A percentile compares a stretch with the other conserved stretches of the same genome.
Conservation (phyloP, 2,888 invertebrate genomes). For the Diarsia mendica region DNA sequence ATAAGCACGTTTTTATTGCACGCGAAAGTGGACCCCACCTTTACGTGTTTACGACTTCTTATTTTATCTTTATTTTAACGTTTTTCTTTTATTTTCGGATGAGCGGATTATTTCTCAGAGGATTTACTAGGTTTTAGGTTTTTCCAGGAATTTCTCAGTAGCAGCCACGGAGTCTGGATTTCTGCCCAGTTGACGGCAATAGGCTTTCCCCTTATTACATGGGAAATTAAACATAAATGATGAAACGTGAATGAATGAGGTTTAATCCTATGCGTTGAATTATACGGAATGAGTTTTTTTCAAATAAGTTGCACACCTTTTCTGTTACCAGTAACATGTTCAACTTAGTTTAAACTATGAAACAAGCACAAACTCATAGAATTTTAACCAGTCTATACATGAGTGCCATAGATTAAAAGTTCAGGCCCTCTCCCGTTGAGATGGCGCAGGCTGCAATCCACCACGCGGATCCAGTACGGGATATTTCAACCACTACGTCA, state of each 20-base stretch:
- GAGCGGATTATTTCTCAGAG: not conserved
- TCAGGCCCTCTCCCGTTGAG: too few species aligned
- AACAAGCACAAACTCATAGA: not conserved
- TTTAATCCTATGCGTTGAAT: not conserved
- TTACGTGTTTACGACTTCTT: conserved; percentile 37
- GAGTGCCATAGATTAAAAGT: too few species aligned
- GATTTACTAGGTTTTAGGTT: not conserved
- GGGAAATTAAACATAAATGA: too few species aligned
- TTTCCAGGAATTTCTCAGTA: too few species aligned
- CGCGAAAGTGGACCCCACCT: conserved; percentile 15
- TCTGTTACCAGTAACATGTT: not conserved
- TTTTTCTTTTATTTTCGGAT: conserved; percentile 7
- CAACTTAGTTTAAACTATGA: not conserved
- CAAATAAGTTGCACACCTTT: not conserved
- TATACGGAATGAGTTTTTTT: not conserved
- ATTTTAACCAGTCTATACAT: not conserved
- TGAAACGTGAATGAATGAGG: too few species aligned
- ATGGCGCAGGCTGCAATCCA: not conserved
- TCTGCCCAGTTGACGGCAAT: too few species aligned
- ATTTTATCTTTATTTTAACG: conserved; percentile 18
- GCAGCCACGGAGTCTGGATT: too few species aligned
- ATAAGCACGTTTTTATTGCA: conserved; percentile 39
- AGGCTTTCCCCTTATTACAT: too few species aligned
- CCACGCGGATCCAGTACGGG: not conserved
- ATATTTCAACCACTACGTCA: conserved; percentile 17